Base-by-base conservation (phyloP, 2,113 vertebrate genomes). In the Rhinoderma darwinii region DNA sequence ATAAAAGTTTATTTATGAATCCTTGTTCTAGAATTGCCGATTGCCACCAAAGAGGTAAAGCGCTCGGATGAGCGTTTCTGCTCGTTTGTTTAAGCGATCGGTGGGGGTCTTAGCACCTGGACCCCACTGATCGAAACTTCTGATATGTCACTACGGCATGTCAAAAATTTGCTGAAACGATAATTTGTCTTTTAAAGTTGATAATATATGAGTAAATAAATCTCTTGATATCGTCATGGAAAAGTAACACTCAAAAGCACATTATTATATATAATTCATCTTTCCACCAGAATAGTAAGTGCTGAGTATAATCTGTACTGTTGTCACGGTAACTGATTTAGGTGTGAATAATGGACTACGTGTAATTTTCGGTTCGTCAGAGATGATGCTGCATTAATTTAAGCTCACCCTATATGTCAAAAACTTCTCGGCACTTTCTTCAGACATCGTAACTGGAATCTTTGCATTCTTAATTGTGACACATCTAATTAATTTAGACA, bases 321-420 rank as follows among this genome's bases (percentile, higher is more conserved):
- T 88, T 86, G 72, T 61, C 59, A 89, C 87, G 83, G 88, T 37
- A 78, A 84, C 30, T 77, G 8, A 50, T 37, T 9, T 18, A 20
- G 39, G n/a, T 81, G 37, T 82, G 66, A 88, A 83, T 80, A 79
- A 27, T 82, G 81, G 50, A 84, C 78, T 76, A 30, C 70, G 61
- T 80, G 81, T 56, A 63, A 74, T 66, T 81, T 86, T 86, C 39
- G 59, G 54, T 41, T 47, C 80, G 51, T 86, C 68, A 81, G 39
- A 82, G 54, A 39, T 15, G 20, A 35, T 43, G 68, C 18, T 79
- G 30, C 88, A 87, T 37, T 84, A 70, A 87, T 73, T 84, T 63
- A 63, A 37, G n/a, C 50, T 6, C 51, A 50, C 61, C 6, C 44
- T 74, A 22, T 82, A 22, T 44, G 56, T 41, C 68, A 2, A 4